phyloP scores from a whole-genome alignment of 2,888 invertebrate species.

The Deilephila elpenor region DNA sequence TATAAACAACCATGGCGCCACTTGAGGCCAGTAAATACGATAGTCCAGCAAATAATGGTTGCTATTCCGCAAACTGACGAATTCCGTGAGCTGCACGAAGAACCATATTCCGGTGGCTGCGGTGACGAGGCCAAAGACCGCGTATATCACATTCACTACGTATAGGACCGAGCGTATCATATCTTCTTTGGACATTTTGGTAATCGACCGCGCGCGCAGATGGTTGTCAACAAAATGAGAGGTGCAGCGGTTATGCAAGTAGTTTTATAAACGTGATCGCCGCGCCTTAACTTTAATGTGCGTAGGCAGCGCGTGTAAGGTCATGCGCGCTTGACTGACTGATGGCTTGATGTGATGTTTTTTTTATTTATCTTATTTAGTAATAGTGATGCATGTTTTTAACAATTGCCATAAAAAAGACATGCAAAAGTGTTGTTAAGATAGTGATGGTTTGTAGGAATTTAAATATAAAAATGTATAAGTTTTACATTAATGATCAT shows the following conservation, averaged over 20 bases:
- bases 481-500: too few species aligned
- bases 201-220: constrained; percentile 59
- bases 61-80: constrained; percentile 73
- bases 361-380: too few species aligned
- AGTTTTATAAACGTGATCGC: constrained; percentile 73
- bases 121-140: constrained; percentile 74
- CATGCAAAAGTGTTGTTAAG: too few species aligned
- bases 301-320: constrained; percentile 38
- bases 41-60: constrained; percentile 80
- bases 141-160: constrained; percentile 74
- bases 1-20: constrained; percentile 81
- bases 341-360: constrained; percentile 21
- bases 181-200: constrained; percentile 74
- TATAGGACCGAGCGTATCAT: constrained; percentile 73
- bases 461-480: too few species aligned
- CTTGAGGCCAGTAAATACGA: constrained; percentile 79
- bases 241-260: constrained; percentile 61
- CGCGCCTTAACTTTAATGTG: constrained; percentile 50
- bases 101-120: constrained; percentile 80
- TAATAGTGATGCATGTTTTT: too few species aligned
- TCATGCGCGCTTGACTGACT: constrained; percentile 43
- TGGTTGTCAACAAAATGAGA: constrained; percentile 72
- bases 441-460: too few species aligned
- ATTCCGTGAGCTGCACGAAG: constrained; percentile 77
- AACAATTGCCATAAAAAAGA: too few species aligned